These are phyloP conservation scores for Lethrus apterus DNA, from an alignment of 1,140 invertebrate genomes.

Conservation along the genomic window DNA sequence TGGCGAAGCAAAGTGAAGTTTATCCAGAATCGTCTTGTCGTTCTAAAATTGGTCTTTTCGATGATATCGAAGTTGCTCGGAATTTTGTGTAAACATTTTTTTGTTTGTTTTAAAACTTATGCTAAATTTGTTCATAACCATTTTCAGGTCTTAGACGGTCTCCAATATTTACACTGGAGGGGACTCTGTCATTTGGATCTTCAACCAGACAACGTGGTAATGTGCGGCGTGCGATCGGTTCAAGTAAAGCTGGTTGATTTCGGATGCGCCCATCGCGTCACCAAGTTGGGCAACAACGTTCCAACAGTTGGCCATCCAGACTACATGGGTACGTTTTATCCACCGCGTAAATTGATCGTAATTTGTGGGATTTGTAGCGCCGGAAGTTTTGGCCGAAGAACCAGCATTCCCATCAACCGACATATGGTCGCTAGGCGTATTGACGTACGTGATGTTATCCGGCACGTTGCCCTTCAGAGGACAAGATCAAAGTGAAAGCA, in stretches of 20 bases:
- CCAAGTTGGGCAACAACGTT: conserved; percentile 68
- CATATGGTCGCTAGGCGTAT: conserved; percentile 91
- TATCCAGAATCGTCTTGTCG: too few relatives aligned
- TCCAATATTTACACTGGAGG: conserved; percentile 90
- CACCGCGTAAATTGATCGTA: too few relatives aligned
- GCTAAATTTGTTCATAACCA: neutral
- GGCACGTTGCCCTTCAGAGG: conserved; percentile 90
- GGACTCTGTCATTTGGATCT: conserved; percentile 88
- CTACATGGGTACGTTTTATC: conserved; percentile 56
- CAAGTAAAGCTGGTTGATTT: conserved; percentile 91
- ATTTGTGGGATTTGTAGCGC: conserved; percentile 56
- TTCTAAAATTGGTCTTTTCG: too few relatives aligned
- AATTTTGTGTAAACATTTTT: neutral
- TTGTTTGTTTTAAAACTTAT: neutral
- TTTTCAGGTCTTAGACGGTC: conserved; percentile 65
- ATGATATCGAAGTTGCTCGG: neutral
- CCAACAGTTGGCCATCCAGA: conserved; percentile 60
- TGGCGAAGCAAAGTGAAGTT: too few relatives aligned
- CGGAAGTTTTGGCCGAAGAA: conserved; percentile 85
- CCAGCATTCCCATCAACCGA: conserved; percentile 83
- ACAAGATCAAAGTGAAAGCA: conserved; percentile 72
- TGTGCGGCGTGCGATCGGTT: conserved; percentile 76
- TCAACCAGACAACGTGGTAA: conserved; percentile 95
- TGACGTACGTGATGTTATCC: conserved; percentile 90
- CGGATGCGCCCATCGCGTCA: conserved; percentile 72